phyloP scores from a whole-genome alignment of 2,113 vertebrate genomes.

The Tinamus guttatus region DNA sequence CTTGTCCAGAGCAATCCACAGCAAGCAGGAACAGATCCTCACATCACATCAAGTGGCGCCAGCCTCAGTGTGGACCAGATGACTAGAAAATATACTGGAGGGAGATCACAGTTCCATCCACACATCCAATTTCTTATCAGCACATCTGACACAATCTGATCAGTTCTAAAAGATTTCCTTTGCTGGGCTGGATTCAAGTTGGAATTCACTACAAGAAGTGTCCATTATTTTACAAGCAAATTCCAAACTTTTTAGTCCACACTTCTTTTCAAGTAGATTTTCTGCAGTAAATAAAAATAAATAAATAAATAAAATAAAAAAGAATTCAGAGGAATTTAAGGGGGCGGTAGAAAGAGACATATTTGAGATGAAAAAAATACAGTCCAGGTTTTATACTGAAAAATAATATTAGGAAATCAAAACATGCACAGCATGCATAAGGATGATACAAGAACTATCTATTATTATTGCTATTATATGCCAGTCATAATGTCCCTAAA shows the following conservation, averaged over 20 bases:
- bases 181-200: background rate
- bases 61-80: background rate
- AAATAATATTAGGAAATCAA: conserved; percentile 14
- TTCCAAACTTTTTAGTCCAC: background rate
- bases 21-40: background rate
- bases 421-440: background rate
- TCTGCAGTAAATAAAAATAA: background rate
- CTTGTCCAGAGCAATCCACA: background rate
- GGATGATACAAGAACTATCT: background rate
- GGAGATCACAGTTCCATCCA: background rate
- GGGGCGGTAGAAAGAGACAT: background rate
- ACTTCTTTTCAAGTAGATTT: background rate
- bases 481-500: conserved; percentile 36
- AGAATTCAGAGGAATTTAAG: background rate
- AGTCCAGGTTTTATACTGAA: background rate
- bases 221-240: background rate
- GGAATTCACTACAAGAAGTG: background rate
- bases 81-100: background rate
- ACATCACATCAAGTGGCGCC: background rate
- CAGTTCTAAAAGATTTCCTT: background rate
- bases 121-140: background rate
- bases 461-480: conserved; percentile 21
- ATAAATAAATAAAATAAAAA: background rate
- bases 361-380: background rate
- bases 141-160: background rate